Evolutionary conservation across 2,113 vertebrate species (phyloP).

Genomic region (Chionis minor): DNA sequence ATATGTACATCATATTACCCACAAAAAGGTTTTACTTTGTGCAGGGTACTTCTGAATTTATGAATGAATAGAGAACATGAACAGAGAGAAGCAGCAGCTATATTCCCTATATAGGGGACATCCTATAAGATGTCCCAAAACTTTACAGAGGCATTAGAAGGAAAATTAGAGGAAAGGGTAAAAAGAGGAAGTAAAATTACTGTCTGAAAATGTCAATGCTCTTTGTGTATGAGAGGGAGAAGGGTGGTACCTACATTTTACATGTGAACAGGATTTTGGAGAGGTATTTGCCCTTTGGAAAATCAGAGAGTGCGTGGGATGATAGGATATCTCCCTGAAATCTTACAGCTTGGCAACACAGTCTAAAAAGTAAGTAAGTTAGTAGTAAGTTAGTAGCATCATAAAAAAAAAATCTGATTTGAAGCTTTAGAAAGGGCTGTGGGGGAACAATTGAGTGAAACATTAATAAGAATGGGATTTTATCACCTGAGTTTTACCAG

Average conservation of each 20-base stretch:
- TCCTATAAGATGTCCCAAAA: not conserved
- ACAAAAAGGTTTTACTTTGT: slow-evolving; percentile 41
- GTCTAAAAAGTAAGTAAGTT: not conserved
- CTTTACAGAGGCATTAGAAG: not conserved
- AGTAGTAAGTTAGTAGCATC: accelerated
- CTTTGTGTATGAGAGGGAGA: not conserved
- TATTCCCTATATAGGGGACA: not conserved
- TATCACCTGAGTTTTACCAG: not conserved
- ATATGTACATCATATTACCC: slow-evolving; percentile 33
- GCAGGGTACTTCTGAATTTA: slow-evolving; percentile 19
- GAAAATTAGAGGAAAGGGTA: not conserved
- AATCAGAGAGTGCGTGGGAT: not conserved
- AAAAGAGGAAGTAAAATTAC: not conserved
- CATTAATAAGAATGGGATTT: not conserved
- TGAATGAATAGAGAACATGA: slow-evolving; percentile 32
- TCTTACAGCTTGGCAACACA: not conserved
- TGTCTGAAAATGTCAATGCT: not conserved
- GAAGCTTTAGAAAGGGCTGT: not conserved
- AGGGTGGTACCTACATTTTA: accelerated
- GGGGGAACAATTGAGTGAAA: not conserved
- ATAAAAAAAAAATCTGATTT: not conserved
- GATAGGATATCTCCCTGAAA: not conserved
- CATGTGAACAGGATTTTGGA: not conserved
- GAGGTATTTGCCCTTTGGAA: not conserved
- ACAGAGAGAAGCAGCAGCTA: not conserved